Evolutionary conservation across 2,113 vertebrate genomes (phyloP).

Genomic region (Sylvia atricapilla): DNA sequence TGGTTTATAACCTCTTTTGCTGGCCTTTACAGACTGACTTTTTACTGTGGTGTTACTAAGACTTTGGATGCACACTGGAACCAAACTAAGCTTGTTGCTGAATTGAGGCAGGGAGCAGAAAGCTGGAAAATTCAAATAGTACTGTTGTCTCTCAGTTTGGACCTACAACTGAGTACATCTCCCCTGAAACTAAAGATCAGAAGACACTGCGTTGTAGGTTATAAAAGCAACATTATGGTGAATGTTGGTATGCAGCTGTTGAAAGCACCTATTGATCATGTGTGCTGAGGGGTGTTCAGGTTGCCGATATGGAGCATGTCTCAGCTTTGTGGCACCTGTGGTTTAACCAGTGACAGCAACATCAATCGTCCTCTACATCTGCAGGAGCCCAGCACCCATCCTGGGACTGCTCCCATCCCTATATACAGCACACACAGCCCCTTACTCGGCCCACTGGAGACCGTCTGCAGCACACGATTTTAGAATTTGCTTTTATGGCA

Average conservation of each 20-base stretch:
- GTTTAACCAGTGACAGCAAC: background rate
- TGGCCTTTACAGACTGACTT: background rate
- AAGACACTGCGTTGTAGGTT: background rate
- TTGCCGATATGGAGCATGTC: background rate
- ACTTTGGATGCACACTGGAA: background rate
- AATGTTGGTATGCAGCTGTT: background rate
- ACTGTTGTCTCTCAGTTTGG: background rate
- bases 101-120: background rate
- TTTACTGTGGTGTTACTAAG: background rate
- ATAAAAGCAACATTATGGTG: background rate
- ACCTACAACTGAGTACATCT: background rate
- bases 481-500: background rate
- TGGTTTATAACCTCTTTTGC: background rate
- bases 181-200: background rate
- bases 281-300: background rate
- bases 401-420: background rate
- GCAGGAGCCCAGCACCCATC: background rate
- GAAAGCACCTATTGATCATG: background rate
- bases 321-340: background rate
- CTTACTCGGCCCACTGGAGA: rapidly evolving
- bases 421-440: background rate
- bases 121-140: background rate
- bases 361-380: background rate
- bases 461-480: background rate
- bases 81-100: background rate